A percentile compares a stretch with the other conserved stretches of the same genome.
Conservation (phyloP, 2,888 invertebrate species). For the Stenoptilia bipunctidactyla region DNA sequence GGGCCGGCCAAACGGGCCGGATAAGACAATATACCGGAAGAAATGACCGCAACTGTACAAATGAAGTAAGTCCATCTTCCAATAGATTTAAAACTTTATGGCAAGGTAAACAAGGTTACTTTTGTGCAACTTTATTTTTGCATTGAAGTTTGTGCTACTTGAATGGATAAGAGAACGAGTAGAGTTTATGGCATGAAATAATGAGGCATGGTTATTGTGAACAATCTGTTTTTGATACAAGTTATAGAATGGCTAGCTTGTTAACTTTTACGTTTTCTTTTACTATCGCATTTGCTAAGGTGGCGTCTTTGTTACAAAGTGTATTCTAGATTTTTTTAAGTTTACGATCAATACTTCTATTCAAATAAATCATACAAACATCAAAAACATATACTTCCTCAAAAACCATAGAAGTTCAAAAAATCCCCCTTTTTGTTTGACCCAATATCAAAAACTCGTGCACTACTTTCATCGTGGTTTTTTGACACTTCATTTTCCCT, state of each 20-base stretch:
- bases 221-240: conserved; percentile 1
- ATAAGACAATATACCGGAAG: conserved; percentile 56
- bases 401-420: background rate
- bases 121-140: no score
- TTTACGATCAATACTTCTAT: no score
- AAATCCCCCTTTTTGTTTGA: background rate
- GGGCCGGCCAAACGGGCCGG: conserved; percentile 26
- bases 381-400: no score
- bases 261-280: background rate
- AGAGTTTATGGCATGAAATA: conserved; percentile 13
- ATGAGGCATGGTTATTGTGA: conserved; percentile 4
- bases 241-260: background rate
- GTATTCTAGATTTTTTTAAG: no score
- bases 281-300: no score
- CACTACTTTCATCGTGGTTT: conserved; percentile 7
- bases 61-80: background rate
- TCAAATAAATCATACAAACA: no score
- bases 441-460: background rate
- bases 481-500: conserved; percentile 10
- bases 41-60: conserved; percentile 24
- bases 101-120: no score
- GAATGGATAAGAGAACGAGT: background rate
- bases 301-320: no score
- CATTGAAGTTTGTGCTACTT: background rate
- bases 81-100: background rate